Base-by-base conservation (phyloP, 2,888 invertebrate genomes). In the Acleris holmiana region DNA sequence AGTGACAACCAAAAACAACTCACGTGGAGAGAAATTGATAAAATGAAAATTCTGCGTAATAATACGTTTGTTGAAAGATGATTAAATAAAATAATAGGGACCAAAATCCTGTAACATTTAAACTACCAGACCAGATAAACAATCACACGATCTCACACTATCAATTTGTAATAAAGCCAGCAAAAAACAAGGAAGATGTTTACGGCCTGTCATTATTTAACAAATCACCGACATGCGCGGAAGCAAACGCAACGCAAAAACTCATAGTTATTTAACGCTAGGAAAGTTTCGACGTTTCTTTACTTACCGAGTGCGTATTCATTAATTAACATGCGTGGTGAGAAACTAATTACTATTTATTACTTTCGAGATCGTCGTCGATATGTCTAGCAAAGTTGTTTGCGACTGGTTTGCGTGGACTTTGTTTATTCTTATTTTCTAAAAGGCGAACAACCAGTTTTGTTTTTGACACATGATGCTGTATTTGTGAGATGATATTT, bases 181-280 rank as follows among this genome's bases (percentile, higher is more conserved):
- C 21, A 49, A 59, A 59, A 55, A 65, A 48, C 49, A 5, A 65
- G 65, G 65, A 60, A 65, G 59, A 54, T 58, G 35, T 59, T 57
- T 50, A 29, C 51, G 25, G 53, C 40, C 59, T 59, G 54, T 65
- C 29, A 65, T 65, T 65, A 60, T 60, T 59, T 53, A 29, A 55
- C 55, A 59, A 60, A 65, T 60, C 59, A 49, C 58, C 19, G 18
- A 40, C 53, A 47, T 23, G 57, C 53, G 58, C 59, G 59, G 59
- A 60, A 55, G 59, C 29, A 44, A 60, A 54, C 59, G 59, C 44
- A 6, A 55, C 54, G 25, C 4, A 47, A 23, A 25, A 40, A 35
- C 29, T 29, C 29, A 8, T 3, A 35, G 35, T 13, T 35, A 48
- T 54, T 51, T 51, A 47, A 55, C 44, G 44, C 48, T 46, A 40